Evolutionary conservation across 2,113 vertebrate species (phyloP), one percentile per base, ranked within the genome.

Genomic region (Vicugna pacos): DNA sequence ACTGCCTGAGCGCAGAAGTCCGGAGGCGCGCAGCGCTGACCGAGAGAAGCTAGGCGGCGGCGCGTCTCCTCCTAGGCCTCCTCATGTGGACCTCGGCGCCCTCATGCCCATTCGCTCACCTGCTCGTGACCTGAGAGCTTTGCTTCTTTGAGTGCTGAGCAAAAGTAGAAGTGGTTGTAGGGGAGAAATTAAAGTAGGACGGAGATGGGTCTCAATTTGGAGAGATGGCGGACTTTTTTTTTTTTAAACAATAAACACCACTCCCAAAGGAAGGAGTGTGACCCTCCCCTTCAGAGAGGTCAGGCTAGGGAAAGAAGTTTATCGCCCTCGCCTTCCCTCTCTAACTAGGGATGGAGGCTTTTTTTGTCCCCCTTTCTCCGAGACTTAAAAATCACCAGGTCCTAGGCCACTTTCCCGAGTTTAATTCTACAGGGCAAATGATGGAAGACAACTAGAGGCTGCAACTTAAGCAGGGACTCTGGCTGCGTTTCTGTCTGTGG

Each of bases 81-180:
- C 35, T 0, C 0, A 38, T 15, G 1, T 3, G 26, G 46, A 24
- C 65, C 38, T 26, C 42, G 0, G 67, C 3, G 32, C 46, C 76
- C 73, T 46, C 46, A 5, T 3, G 67, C 69, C n/a, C 65, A 62
- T 87, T 28, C 6, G 35, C 64, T 15, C 2, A 65, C 92, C 26
- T 6, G 64, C 64, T 15, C 5, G 1, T 1, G 72, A 35, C 95
- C 89, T 20, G 6, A 11, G 56, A 73, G n/a, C 70, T 48, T 73
- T 32, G 58, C 20, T 67, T 22, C 46, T 69, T 52, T 3, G 20
- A 79, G 62, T 4, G 46, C n/a, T 8, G 54, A 0, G 15, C 69
- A 19, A 46, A 38, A 35, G 30, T 3, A 56, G 48, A 79, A 8
- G 46, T 15, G 38, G 38, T 5, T 19, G 32, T 20, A 54, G n/a